Conservation (phyloP, 2,113 vertebrate genomes). For the Corythaeola cristata region DNA sequence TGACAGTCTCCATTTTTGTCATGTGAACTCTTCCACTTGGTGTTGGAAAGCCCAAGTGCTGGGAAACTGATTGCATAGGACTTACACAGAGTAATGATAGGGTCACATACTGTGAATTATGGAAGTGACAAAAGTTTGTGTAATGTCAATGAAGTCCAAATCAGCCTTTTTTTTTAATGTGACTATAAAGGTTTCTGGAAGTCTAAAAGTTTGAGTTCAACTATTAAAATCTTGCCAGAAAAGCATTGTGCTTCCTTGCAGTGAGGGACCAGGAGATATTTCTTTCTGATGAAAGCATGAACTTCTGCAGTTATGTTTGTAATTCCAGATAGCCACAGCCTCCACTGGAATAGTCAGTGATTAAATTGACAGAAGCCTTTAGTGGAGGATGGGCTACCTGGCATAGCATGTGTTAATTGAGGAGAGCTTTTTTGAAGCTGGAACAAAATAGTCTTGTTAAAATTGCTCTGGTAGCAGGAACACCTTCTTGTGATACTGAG, state of each 20-base stretch:
- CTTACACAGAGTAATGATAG: not conserved
- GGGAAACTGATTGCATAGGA: not conserved
- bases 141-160: not conserved
- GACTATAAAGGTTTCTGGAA: not conserved
- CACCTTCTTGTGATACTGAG: not conserved
- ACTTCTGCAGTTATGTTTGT: not conserved
- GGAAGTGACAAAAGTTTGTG: not conserved
- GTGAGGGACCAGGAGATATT: not conserved
- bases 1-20: not conserved
- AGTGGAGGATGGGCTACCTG: not conserved
- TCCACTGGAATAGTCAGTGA: not conserved
- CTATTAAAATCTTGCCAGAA: not conserved
- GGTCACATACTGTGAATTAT: not conserved
- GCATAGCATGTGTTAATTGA: not conserved
- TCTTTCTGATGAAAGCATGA: not conserved
- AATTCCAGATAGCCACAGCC: not conserved
- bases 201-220: not conserved
- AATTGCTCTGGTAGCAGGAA: not conserved
- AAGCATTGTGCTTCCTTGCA: not conserved
- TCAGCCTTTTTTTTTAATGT: not conserved
- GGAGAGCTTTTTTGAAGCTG: not conserved
- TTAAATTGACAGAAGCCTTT: not conserved
- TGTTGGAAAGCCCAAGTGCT: not conserved
- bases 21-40: not conserved
- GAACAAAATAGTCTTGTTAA: not conserved